Percentiles rank a stretch among this genome's conserved stretches.
These are phyloP conservation scores for Hypena proboscidalis DNA, from an alignment of 2,888 invertebrate genomes.

Conservation along the genomic window DNA sequence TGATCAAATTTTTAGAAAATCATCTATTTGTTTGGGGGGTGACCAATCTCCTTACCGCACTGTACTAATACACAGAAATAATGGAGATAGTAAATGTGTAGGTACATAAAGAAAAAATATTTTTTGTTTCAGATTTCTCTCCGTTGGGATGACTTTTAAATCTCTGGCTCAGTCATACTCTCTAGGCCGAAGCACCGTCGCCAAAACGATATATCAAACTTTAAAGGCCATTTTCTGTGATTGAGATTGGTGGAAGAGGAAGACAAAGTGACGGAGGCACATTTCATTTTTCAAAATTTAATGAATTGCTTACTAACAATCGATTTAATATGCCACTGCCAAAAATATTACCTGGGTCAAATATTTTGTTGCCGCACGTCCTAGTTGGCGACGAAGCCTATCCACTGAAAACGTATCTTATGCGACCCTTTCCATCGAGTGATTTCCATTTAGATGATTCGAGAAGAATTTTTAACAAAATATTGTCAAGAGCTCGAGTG, in stretches of 20 bases:
- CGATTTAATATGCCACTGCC: constrained; percentile 18
- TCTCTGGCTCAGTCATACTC: constrained; percentile 8
- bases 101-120: too few species aligned
- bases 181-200: constrained; percentile 15
- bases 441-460: constrained; percentile 7
- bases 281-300: constrained; percentile 17
- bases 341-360: constrained; percentile 19
- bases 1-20: too few species aligned
- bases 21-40: too few species aligned
- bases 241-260: constrained; percentile 8
- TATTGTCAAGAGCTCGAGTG: constrained; percentile 18
- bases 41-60: too few species aligned
- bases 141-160: constrained; percentile 14
- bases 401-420: too few species aligned
- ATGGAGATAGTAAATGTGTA: too few species aligned
- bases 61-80: too few species aligned
- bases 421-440: too few species aligned
- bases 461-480: constrained; percentile 19
- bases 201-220: constrained; percentile 18
- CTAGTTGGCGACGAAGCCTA: too few species aligned
- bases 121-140: too few species aligned
- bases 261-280: constrained; percentile 14
- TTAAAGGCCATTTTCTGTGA: constrained; percentile 10
- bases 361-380: constrained; percentile 12
- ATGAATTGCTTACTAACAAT: constrained; percentile 12